Evolutionary conservation across 2,888 invertebrate species (phyloP).

Genomic region (Phymatocera aterrima): DNA sequence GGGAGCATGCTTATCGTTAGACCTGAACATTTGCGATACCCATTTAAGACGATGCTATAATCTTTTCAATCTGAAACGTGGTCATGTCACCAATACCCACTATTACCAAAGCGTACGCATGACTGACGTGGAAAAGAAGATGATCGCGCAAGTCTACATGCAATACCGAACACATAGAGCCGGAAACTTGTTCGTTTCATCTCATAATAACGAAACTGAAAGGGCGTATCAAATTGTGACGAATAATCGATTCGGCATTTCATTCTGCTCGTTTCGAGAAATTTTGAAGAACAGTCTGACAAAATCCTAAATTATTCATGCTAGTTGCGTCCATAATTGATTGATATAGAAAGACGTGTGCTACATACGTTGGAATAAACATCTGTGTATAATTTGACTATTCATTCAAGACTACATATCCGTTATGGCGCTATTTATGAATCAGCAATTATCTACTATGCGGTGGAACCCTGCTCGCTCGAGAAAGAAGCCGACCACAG

Average conservation of each 20-base stretch:
- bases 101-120: too few species aligned
- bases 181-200: too few species aligned
- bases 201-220: too few species aligned
- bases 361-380: slow-evolving; percentile 2
- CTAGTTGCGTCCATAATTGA: not conserved
- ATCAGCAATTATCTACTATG: not conserved
- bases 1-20: not conserved
- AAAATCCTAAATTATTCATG: not conserved
- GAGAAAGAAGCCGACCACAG: not conserved
- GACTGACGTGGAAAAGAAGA: too few species aligned
- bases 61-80: too few species aligned
- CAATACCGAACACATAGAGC: too few species aligned
- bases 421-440: not conserved
- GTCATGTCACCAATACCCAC: too few species aligned
- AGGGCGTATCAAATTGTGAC: too few species aligned
- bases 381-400: not conserved
- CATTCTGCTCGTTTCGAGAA: too few species aligned
- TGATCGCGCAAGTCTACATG: too few species aligned
- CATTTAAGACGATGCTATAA: too few species aligned
- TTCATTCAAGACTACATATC: not conserved
- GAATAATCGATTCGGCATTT: too few species aligned
- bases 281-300: not conserved
- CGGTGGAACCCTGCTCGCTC: not conserved
- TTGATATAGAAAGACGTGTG: not conserved
- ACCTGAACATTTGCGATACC: not conserved